Percentiles rank a stretch among this genome's conserved stretches.
phyloP scores from a whole-genome alignment of 2,113 vertebrate genomes.

The Indri indri region DNA sequence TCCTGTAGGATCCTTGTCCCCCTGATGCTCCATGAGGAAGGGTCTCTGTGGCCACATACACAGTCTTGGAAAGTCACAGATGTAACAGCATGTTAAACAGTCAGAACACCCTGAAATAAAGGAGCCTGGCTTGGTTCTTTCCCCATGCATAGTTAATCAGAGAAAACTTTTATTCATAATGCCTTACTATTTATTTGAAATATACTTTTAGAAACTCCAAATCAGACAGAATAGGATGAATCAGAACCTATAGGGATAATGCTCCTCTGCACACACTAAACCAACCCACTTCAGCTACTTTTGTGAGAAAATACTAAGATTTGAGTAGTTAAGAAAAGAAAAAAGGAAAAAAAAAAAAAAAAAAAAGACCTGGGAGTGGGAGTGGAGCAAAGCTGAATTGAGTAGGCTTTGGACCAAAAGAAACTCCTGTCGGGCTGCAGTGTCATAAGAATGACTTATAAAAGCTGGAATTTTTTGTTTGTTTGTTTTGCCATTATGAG shows the following conservation, averaged over 20 bases:
- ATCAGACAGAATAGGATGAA: neutral
- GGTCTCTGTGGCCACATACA: neutral
- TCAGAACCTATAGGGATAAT: neutral
- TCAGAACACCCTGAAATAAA: neutral
- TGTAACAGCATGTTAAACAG: fast-evolving
- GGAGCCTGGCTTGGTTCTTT: neutral
- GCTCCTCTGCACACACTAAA: neutral
- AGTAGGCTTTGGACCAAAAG: neutral
- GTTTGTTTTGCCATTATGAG: neutral
- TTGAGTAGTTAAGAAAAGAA: neutral
- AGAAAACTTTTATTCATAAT: neutral
- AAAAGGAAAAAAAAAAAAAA: neutral
- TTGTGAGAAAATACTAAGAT: neutral
- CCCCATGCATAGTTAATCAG: neutral
- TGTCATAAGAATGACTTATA: neutral
- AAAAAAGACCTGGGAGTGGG: neutral
- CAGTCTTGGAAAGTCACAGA: neutral
- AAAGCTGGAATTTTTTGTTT: no score
- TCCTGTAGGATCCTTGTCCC: neutral
- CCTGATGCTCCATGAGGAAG: neutral
- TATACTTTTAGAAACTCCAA: neutral
- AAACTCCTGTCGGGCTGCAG: neutral
- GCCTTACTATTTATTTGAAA: neutral
- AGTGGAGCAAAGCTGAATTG: neutral
- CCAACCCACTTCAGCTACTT: neutral